Evolutionary conservation across 2,888 invertebrate genomes (phyloP).

Genomic region (Elysia crispata): DNA sequence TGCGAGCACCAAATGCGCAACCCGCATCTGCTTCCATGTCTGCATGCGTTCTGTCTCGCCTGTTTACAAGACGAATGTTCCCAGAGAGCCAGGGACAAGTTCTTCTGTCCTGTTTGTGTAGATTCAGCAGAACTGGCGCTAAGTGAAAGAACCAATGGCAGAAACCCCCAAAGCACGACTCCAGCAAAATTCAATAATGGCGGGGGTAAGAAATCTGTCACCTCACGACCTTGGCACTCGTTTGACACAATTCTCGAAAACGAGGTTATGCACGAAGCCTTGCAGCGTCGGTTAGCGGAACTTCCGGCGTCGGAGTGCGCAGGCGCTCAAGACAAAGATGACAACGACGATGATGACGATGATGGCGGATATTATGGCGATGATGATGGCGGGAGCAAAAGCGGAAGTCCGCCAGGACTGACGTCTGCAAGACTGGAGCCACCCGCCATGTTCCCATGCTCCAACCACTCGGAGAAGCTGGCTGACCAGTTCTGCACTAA

Average conservation of each 20-base stretch:
- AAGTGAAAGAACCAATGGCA: too few relatives aligned
- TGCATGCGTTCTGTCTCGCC: conserved; percentile 49
- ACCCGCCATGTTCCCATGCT: conserved; percentile 41
- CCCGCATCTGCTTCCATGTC: conserved; percentile 50
- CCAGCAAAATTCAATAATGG: too few relatives aligned
- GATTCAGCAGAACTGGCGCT: neutral
- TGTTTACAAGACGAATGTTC: conserved; percentile 30
- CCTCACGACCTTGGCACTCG: conserved; percentile 28
- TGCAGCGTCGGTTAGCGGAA: conserved; percentile 28
- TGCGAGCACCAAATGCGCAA: conserved; percentile 1
- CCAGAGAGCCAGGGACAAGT: conserved; percentile 6
- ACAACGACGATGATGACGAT: conserved; percentile 9
- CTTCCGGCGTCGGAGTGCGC: conserved; percentile 27
- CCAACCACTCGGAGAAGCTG: conserved; percentile 40
- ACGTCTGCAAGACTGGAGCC: neutral
- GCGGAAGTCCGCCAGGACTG: conserved; percentile 1
- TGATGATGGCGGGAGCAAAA: conserved; percentile 1
- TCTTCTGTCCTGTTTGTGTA: conserved; percentile 43
- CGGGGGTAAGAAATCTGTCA: neutral
- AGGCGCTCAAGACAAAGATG: neutral
- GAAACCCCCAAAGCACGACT: too few relatives aligned
- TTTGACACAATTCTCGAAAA: conserved; percentile 30
- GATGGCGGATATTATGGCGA: neutral
- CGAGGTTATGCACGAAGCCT: neutral
- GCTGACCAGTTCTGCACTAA: conserved; percentile 49